Evolutionary conservation across 2,113 vertebrate species (phyloP).

Genomic region (Centropus bengalensis): DNA sequence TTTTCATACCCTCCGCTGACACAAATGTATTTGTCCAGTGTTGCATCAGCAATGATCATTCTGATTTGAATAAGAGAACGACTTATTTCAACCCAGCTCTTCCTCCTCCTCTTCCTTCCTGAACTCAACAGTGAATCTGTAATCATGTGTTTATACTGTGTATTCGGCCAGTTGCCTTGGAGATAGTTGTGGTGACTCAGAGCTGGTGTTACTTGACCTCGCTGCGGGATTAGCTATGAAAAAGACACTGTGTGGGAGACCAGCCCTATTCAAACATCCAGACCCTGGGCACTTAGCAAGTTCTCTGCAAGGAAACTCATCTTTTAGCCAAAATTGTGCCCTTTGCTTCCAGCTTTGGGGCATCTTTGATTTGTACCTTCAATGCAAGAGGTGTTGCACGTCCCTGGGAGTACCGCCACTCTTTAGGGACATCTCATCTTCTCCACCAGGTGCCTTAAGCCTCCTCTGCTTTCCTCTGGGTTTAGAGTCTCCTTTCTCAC

Average conservation of each 20-base stretch:
- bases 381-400: not conserved
- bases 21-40: not conserved
- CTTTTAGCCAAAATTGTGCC: not conserved
- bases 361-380: not conserved
- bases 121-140: not conserved
- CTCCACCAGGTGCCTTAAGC: not conserved
- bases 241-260: conserved; percentile 25
- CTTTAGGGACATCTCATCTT: not conserved
- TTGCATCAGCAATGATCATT: not conserved
- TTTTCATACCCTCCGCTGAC: not conserved
- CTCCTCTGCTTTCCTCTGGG: not conserved
- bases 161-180: conserved; percentile 38
- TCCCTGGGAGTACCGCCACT: not conserved
- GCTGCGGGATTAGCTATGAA: conserved; percentile 26
- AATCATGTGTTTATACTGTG: conserved; percentile 48
- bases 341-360: not conserved
- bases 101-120: conserved; percentile 27
- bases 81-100: not conserved
- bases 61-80: not conserved
- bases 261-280: conserved; percentile 8
- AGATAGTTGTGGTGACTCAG: conserved; percentile 47
- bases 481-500: not conserved
- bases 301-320: not conserved
- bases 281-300: not conserved
- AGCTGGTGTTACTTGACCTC: conserved; percentile 29